phyloP scores from a whole-genome alignment of 2,113 vertebrate species.

The Triplophysa siluroides region DNA sequence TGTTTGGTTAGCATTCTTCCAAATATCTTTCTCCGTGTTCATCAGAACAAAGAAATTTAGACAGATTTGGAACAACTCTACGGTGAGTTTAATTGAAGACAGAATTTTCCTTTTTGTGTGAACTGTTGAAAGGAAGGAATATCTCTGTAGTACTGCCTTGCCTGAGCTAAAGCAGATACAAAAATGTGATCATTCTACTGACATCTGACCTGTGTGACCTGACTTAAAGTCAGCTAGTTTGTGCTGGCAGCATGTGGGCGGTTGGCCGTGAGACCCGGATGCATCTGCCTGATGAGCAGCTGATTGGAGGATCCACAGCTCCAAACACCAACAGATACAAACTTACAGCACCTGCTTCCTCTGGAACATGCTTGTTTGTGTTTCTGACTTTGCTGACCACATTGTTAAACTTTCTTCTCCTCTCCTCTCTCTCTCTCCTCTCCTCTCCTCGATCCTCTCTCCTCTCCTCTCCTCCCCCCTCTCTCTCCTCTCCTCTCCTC shows the following conservation, averaged over 20 bases:
- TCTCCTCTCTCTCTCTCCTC: constrained; percentile 27
- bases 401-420: too few relatives aligned
- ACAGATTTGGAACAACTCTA: too few relatives aligned
- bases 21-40: too few relatives aligned
- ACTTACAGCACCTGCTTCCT: constrained; percentile 62
- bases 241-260: constrained; percentile 7
- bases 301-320: constrained; percentile 40
- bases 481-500: constrained; percentile 31
- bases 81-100: too few relatives aligned
- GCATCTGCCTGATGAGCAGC: constrained; percentile 55
- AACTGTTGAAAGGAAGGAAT: neutral
- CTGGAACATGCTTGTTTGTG: constrained; percentile 57
- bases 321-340: constrained; percentile 37
- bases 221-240: neutral
- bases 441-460: constrained; percentile 4
- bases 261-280: constrained; percentile 51
- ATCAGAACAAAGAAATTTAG: too few relatives aligned
- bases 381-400: constrained; percentile 49
- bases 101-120: too few relatives aligned
- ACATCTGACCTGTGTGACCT: constrained; percentile 11
- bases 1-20: too few relatives aligned
- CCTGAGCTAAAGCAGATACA: neutral
- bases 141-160: neutral
- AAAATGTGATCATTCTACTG: constrained; percentile 18
- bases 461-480: too few relatives aligned